Conservation (phyloP, 1,140 invertebrate genomes). For the Ceratoteleas bidentatus region DNA sequence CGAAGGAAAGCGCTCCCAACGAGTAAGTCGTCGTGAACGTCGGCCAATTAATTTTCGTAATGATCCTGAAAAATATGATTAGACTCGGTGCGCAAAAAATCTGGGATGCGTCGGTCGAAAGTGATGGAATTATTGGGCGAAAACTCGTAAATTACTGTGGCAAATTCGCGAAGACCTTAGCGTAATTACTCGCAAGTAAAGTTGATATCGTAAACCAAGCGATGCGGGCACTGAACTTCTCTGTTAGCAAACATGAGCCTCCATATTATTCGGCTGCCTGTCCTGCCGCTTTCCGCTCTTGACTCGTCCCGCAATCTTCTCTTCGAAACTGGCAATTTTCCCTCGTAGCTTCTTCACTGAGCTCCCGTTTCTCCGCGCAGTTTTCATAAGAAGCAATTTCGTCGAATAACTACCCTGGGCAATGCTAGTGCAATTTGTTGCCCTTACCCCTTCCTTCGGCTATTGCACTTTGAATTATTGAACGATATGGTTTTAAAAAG, state of each 20-base stretch:
- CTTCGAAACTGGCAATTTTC: constrained; percentile 73
- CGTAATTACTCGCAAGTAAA: constrained; percentile 63
- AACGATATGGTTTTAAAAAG: constrained; percentile 56
- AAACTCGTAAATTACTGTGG: constrained; percentile 55
- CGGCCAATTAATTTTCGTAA: constrained; percentile 9
- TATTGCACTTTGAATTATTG: constrained; percentile 65
- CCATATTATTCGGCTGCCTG: constrained; percentile 67
- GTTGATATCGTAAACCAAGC: constrained; percentile 68
- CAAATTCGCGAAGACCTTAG: constrained; percentile 51
- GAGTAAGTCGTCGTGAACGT: background rate
- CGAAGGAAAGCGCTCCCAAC: background rate
- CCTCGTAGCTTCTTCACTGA: constrained; percentile 59
- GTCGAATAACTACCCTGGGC: constrained; percentile 66
- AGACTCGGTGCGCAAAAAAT: constrained; percentile 23
- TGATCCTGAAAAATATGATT: constrained; percentile 8
- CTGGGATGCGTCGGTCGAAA: constrained; percentile 24
- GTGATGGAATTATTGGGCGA: constrained; percentile 50
- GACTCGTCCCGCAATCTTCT: constrained; percentile 70
- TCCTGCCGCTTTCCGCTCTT: constrained; percentile 53
- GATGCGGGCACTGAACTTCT: constrained; percentile 65
- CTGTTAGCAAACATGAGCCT: constrained; percentile 67
- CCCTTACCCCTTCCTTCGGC: constrained; percentile 49
- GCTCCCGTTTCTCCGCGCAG: constrained; percentile 63
- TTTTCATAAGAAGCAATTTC: constrained; percentile 78
- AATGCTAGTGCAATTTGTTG: constrained; percentile 66